phyloP scores from a whole-genome alignment of 1,140 invertebrate genomes.

The Nasonia longicornis region DNA sequence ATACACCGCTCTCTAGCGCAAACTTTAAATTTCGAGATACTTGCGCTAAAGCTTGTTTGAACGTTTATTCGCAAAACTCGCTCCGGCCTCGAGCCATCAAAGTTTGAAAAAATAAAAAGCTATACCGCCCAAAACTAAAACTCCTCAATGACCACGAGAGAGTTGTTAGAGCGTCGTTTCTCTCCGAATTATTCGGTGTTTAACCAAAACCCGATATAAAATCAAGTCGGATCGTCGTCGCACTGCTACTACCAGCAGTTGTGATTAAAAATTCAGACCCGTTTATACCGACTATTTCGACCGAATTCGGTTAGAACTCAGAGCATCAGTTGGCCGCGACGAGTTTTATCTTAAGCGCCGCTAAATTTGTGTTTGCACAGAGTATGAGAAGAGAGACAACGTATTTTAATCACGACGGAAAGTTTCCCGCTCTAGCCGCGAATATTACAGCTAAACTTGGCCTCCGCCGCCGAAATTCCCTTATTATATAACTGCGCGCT shows the following conservation, averaged over 20 bases:
- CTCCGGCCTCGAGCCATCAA: no score
- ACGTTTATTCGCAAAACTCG: neutral
- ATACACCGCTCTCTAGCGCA: no score
- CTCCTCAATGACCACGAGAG: no score
- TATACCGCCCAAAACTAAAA: no score
- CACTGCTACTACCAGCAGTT: no score
- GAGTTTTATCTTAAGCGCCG: conserved; percentile 35
- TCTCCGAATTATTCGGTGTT: no score
- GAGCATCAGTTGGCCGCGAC: neutral
- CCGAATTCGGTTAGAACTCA: no score
- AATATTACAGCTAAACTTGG: neutral
- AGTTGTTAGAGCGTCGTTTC: no score
- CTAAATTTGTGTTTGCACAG: conserved; percentile 38
- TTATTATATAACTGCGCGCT: neutral
- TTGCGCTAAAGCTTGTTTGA: neutral
- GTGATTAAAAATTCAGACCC: neutral
- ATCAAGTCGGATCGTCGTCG: no score
- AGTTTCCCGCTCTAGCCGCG: neutral
- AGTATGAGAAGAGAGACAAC: conserved; percentile 3
- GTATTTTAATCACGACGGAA: conserved; percentile 36
- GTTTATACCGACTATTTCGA: neutral
- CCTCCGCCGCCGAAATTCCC: neutral
- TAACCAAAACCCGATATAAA: no score
- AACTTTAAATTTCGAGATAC: neutral
- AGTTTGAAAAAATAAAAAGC: no score